A percentile compares a stretch with the other conserved stretches of the same genome.
Conservation (phyloP, 1,140 invertebrate species). For the Bactericera cockerelli region DNA sequence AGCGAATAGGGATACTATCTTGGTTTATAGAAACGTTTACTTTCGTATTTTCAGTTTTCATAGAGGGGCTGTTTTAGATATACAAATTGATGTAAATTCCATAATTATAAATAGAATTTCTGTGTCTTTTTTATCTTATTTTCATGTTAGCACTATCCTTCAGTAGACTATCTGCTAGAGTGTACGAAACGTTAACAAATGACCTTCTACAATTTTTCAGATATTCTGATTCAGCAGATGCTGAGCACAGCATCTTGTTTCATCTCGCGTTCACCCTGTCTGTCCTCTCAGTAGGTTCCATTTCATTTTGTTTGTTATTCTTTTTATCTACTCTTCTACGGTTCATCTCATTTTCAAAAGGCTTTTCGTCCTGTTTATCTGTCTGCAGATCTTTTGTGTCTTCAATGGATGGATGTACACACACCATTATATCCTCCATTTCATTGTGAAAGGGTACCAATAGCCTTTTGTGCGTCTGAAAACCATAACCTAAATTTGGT, state of each 20-base stretch:
- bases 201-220: no score
- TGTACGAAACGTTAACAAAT: no score
- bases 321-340: neutral
- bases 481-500: conserved; percentile 6
- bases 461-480: neutral
- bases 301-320: neutral
- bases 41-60: no score
- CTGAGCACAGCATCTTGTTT: neutral
- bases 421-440: neutral
- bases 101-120: no score
- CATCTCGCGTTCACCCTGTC: neutral
- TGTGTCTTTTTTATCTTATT: no score
- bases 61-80: no score
- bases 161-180: no score
- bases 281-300: neutral
- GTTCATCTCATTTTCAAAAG: neutral
- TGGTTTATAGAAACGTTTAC: no score
- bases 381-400: neutral
- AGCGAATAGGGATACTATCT: no score
- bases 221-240: neutral
- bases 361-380: conserved; percentile 3
- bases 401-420: neutral
- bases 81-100: no score
- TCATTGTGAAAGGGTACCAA: neutral
- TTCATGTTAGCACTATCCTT: no score